Base-by-base conservation (phyloP, 2,113 vertebrate species). In the Protomyctophum bolini region DNA sequence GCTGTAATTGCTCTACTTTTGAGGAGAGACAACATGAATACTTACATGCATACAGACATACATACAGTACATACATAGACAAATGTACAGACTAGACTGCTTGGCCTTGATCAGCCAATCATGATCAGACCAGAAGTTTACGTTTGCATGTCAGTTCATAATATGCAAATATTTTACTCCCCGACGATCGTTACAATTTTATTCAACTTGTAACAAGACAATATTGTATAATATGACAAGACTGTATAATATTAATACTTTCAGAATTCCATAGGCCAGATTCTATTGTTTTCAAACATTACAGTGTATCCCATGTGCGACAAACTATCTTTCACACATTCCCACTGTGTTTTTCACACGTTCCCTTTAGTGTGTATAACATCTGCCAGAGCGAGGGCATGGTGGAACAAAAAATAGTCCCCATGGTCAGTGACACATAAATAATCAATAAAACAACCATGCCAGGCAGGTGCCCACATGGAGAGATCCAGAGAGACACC, bases 401-500 rank as follows among this genome's bases (percentile, higher is more conserved):
- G 79, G 60, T 46, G 55, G 58, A 73, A 41, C 60, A 66, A 71
- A 67, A 33, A 61, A 73, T 54, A 54, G 9, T 33, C 77, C 63
- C 81, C 58, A 12, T 15, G 64, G 72, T 71, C 55, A 59, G 56
- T 75, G 66, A 73, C 65, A 79, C 66, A 72, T 75, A 81, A 73
- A 86, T 81, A 89, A 87, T 91, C 90, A 89, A 89, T 88, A 86
- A 83, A 84, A 69, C 51, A 73, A 77, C 64, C 21, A 62, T 10
- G 54, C 45, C 29, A 50, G 59, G 63, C 14, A 50, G 74, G 21
- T 12, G 82, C 70, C 82, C 82, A 80, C 66, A 54, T 66, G 80
- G 66, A 88, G 68, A 93, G 93, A 91, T 90, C 88, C 87, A 94
- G 77, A 76, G 70, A 75, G 84, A 81, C 78, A 83, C 86, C 87